These are phyloP conservation scores for Mormyrus proboscirostris DNA, from an alignment of 2,797 vertebrate species.

Conservation along the genomic window DNA sequence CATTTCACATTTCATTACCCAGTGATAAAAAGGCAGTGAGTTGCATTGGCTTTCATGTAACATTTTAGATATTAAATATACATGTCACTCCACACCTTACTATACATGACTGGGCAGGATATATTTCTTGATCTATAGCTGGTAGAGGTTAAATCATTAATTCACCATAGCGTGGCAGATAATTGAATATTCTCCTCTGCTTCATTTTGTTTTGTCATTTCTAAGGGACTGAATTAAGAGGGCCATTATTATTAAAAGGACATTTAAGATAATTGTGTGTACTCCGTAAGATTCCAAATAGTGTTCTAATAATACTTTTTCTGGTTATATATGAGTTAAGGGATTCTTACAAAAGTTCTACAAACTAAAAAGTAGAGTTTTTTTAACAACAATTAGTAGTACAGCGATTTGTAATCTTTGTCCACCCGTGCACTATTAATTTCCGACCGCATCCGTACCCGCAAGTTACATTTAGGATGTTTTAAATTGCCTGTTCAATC, in stretches of 20 bases:
- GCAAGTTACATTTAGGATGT: no score
- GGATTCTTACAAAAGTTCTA: not conserved
- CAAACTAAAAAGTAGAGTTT: not conserved
- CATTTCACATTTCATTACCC: not conserved
- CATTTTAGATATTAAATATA: not conserved
- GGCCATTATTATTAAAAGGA: not conserved
- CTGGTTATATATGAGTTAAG: not conserved
- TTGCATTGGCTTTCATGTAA: not conserved
- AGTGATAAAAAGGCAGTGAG: not conserved
- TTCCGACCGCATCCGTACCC: no score
- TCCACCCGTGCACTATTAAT: no score
- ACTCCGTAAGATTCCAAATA: not conserved
- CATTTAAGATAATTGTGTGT: not conserved
- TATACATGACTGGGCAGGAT: not conserved
- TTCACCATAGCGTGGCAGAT: not conserved
- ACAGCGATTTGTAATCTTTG: not conserved
- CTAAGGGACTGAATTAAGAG: not conserved
- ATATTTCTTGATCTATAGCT: not conserved
- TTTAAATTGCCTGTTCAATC: no score
- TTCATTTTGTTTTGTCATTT: not conserved
- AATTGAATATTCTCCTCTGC: not conserved
- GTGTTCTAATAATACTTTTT: not conserved
- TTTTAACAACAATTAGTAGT: not conserved
- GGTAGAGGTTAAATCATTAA: not conserved
- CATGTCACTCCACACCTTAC: slow-evolving; percentile 1